phyloP scores from a whole-genome alignment of 1,140 invertebrate species.

The Aphaenogaster ashmeadi region DNA sequence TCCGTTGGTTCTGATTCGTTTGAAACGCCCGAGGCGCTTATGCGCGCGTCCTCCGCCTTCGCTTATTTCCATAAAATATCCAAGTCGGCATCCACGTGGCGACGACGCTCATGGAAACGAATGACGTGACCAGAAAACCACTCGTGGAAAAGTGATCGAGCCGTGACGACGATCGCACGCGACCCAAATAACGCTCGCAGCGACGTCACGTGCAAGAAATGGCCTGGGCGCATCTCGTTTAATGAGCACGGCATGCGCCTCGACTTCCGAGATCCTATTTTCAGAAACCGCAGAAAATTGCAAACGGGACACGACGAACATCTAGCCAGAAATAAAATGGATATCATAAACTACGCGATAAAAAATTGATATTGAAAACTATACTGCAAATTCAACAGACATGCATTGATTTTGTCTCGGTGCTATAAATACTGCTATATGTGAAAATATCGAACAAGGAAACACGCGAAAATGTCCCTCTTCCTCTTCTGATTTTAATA shows the following conservation, averaged over 20 bases:
- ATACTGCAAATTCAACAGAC: not conserved
- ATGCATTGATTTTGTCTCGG: not conserved
- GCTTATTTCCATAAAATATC: slow-evolving; percentile 51
- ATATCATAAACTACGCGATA: not conserved
- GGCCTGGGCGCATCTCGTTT: slow-evolving; percentile 13
- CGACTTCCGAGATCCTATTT: slow-evolving; percentile 27
- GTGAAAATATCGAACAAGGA: not conserved
- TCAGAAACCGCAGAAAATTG: not conserved
- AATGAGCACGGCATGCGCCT: slow-evolving; percentile 1
- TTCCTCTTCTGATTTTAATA: not conserved
- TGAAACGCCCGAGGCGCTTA: not conserved
- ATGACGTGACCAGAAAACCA: slow-evolving; percentile 67
- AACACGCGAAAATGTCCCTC: not conserved
- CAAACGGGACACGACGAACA: too few species aligned
- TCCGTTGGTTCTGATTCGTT: not conserved
- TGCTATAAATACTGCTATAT: not conserved
- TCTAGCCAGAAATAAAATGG: not conserved
- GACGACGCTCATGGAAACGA: slow-evolving; percentile 50
- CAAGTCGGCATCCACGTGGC: slow-evolving; percentile 26
- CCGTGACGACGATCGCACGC: slow-evolving; percentile 29
- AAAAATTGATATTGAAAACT: not conserved
- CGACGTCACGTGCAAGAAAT: slow-evolving; percentile 41
- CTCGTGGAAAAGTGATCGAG: slow-evolving; percentile 47
- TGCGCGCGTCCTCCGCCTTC: slow-evolving; percentile 12
- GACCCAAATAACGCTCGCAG: slow-evolving; percentile 63